Evolutionary conservation across 2,113 vertebrate species (phyloP), one percentile per base, ranked within the genome.

Genomic region (Morone saxatilis): DNA sequence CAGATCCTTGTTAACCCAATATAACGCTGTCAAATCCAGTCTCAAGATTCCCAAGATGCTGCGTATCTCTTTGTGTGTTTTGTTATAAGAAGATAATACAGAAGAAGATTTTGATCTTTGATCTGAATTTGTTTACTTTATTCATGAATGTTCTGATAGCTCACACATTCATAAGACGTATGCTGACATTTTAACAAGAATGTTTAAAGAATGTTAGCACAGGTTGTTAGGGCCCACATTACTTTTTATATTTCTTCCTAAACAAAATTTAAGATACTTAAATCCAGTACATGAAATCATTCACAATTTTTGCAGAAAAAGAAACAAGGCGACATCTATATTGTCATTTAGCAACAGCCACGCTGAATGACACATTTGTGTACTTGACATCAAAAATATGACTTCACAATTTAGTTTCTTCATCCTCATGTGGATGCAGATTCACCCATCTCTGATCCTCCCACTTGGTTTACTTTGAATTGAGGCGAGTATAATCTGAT

Each of bases 401-500:
- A 43, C 50, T 14, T 43, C 25, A 25, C 45, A 1, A 22, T 22
- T 56, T 22, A 53, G 79, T 62, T 75, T 65, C 40, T 61, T 76
- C 45, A 50, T 68, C 78, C 31, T 75, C 62, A 59, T 56, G 74
- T 62, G 22, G 54, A 83, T 63, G 71, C 59, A 66, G 72, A 80
- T 82, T 85, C 69, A 77, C 69, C 65, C 25, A 36, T 22, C 43
- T 54, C 59, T 76, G 63, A 63, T 91, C 57, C 77, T 75, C 31
- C 74, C 50, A 14, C 57, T 51, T 56, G 65, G 50, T 78, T n/a
- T 77, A 77, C 72, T 83, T 80, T 78, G 77, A 86, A 80, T n/a
- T 68, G 78, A 88, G 78, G 79, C 51, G 7, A 70, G 83, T 70
- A 19, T 91, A 93, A 93, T 93, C 86, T 59, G 79, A 92, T 93